Percentiles rank a stretch among this genome's conserved stretches.
These are phyloP conservation scores for Thrips palmi DNA, from an alignment of 1,140 invertebrate species.

Conservation along the genomic window DNA sequence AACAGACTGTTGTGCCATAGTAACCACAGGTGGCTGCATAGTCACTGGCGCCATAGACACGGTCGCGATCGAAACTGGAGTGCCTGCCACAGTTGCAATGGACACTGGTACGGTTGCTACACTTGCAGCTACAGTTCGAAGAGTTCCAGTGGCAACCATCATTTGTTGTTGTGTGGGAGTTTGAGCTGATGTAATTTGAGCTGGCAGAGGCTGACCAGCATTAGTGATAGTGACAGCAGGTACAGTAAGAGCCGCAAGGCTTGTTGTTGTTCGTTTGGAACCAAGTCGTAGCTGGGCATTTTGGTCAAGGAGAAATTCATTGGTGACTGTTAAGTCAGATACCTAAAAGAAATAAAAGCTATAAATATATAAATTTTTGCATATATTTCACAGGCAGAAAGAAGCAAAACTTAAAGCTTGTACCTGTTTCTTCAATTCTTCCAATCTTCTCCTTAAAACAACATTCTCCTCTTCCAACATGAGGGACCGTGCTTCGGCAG, in stretches of 20 bases:
- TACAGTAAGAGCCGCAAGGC: conserved; percentile 21
- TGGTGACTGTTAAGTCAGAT: conserved; percentile 41
- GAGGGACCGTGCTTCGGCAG: background rate
- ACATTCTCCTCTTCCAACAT: conserved; percentile 56
- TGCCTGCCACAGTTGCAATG: conserved; percentile 29
- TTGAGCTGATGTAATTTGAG: conserved; percentile 21
- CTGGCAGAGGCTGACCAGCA: conserved; percentile 20
- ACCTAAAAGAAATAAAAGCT: conserved; percentile 14
- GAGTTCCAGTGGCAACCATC: conserved; percentile 31
- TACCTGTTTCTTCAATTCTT: conserved; percentile 52
- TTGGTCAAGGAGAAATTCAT: conserved; percentile 63
- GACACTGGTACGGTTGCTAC: conserved; percentile 44
- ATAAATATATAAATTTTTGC: background rate
- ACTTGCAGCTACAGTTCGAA: conserved; percentile 37
- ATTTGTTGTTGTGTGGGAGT: conserved; percentile 28
- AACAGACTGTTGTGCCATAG: conserved; percentile 28
- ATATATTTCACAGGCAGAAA: background rate
- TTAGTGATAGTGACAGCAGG: conserved; percentile 37
- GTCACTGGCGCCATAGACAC: conserved; percentile 36
- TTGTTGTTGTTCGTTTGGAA: conserved; percentile 18
- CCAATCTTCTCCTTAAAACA: conserved; percentile 47
- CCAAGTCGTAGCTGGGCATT: conserved; percentile 55
- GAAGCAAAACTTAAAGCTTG: conserved; percentile 12
- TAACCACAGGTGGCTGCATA: conserved; percentile 36
- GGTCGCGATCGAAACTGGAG: conserved; percentile 19